Evolutionary conservation across 2,113 vertebrate species (phyloP).

Genomic region (Apteryx owenii): DNA sequence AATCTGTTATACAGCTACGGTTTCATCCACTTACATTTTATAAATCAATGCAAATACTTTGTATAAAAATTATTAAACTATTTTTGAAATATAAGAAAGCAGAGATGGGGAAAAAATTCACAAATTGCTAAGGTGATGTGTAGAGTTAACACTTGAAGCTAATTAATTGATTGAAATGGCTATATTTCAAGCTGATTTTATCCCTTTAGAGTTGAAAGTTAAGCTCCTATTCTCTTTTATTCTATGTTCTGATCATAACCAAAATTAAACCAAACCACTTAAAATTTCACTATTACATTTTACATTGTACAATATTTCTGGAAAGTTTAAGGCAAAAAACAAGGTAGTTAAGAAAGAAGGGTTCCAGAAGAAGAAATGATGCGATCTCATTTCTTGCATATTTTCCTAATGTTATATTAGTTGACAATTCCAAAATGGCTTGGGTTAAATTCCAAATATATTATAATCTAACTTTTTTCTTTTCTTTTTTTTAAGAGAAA

Average conservation of each 20-base stretch:
- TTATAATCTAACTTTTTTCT: not conserved
- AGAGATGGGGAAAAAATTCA: not conserved
- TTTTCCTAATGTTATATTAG: not conserved
- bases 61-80: not conserved
- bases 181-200: slow-evolving; percentile 2
- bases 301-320: not conserved
- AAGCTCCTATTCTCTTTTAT: not conserved
- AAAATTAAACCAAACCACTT: slow-evolving; percentile 10
- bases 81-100: not conserved
- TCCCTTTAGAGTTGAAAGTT: not conserved
- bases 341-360: not conserved
- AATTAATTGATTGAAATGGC: not conserved
- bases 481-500: not conserved
- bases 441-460: not conserved
- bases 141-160: not conserved
- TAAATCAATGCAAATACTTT: not conserved
- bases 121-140: not conserved
- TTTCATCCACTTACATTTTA: not conserved
- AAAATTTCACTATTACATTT: not conserved
- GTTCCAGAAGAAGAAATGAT: not conserved
- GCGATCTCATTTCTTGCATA: not conserved
- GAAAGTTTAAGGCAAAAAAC: not conserved
- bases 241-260: not conserved
- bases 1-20: not conserved
- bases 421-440: not conserved